Percentiles rank a stretch among this genome's conserved stretches.
Conservation (phyloP, 2,113 vertebrate species). For the Neogobius melanostomus region DNA sequence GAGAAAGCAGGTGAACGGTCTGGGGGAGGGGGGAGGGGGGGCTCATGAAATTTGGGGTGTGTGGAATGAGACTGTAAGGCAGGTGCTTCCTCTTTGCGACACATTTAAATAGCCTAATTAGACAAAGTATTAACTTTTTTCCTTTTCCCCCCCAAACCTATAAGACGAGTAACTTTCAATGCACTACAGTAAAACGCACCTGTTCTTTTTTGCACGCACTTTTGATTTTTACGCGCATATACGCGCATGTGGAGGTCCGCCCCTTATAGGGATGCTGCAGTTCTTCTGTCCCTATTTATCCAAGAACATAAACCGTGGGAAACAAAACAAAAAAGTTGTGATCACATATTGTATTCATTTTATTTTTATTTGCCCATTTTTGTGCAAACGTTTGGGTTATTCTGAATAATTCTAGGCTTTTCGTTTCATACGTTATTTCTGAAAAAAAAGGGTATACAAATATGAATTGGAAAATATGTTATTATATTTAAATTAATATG, state of each 20-base stretch:
- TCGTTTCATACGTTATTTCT: no score
- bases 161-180: constrained; percentile 4
- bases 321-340: no score
- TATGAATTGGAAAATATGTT: no score
- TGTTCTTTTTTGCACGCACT: neutral
- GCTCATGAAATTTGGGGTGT: constrained; percentile 52
- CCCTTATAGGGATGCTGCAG: neutral
- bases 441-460: no score
- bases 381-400: no score
- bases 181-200: neutral
- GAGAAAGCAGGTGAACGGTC: neutral
- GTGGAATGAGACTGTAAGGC: constrained; percentile 54
- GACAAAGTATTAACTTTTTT: constrained; percentile 56
- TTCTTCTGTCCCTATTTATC: neutral
- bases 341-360: no score
- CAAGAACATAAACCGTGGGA: no score
- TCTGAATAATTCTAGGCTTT: no score
- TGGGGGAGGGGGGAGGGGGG: constrained; percentile 16
- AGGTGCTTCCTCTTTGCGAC: constrained; percentile 79
- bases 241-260: neutral
- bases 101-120: constrained; percentile 63
- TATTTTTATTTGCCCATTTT: no score
- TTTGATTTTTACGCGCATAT: neutral
- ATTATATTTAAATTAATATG: no score
- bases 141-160: constrained; percentile 35